Conservation (phyloP, 2,888 invertebrate species). For the Cremastinae sp. region DNA sequence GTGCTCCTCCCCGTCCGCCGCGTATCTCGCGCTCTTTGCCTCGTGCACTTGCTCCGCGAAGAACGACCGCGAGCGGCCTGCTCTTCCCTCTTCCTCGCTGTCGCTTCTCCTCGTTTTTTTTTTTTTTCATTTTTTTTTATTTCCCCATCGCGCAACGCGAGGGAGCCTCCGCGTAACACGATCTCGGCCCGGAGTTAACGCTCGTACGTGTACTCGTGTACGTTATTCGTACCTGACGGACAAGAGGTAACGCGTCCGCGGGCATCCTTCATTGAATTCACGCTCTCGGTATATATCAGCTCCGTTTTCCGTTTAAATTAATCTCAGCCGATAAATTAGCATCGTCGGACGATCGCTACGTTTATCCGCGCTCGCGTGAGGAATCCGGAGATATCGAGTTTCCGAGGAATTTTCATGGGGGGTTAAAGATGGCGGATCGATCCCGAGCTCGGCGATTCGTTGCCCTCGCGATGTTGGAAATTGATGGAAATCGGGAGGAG, state of each 20-base stretch:
- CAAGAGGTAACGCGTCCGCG: neutral
- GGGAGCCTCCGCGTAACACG: constrained; percentile 50
- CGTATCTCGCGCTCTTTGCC: constrained; percentile 41
- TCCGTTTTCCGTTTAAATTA: constrained; percentile 12
- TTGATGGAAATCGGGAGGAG: neutral
- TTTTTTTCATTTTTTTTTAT: constrained; percentile 7
- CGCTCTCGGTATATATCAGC: neutral
- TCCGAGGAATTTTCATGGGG: too few relatives aligned
- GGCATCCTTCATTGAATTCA: constrained; percentile 21
- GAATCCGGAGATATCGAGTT: too few relatives aligned
- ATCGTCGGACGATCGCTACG: neutral
- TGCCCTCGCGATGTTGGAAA: neutral
- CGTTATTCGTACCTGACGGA: neutral
- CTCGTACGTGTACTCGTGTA: constrained; percentile 33
- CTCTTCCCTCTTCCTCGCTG: constrained; percentile 8
- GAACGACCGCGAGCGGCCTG: constrained; percentile 27
- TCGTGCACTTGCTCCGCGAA: constrained; percentile 45
- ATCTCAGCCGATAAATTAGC: constrained; percentile 10
- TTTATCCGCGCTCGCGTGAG: too few relatives aligned
- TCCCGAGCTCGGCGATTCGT: neutral
- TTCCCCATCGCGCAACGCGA: constrained; percentile 29
- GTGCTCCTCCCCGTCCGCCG: constrained; percentile 54
- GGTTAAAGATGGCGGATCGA: too few relatives aligned
- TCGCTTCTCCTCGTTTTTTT: neutral
- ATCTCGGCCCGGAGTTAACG: constrained; percentile 45